Evolutionary conservation across 2,797 vertebrate genomes (phyloP), one percentile per base, ranked within the genome.

Genomic region (Bryconaethiops microstoma): DNA sequence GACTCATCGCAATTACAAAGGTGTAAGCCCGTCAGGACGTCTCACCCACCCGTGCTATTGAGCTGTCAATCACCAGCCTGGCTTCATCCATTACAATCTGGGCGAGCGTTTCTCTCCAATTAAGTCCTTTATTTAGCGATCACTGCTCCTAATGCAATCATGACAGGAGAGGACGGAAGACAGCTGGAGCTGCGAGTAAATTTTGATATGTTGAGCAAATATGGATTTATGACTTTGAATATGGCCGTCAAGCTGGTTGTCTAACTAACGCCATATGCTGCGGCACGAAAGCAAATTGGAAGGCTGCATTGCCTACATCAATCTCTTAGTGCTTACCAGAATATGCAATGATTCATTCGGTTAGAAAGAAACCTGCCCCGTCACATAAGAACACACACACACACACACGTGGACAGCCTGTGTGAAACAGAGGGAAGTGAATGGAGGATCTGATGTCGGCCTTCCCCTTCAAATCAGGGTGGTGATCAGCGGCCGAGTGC

Each of bases 151-250:
- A 67, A 82, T 42, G 48, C 52, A 83, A 63, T 39, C 64, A 52
- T 60, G 55, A 39, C 48, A 65, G 64, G 69, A 65, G 48, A 45
- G 67, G 79, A 71, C 52, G 10, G 78, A 50, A 86, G 80, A 74
- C 77, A 79, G 78, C 70, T 86, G 74, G 62, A 72, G 75, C 77
- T 72, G 52, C 54, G 63, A 82, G 79, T 62, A 63, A 72, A 77
- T 78, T 63, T 83, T 83, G 73, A 78, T 71, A 80, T 86, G 80
- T 84, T 54, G 54, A 76, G 39, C 71, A 68, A 76, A 67, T 29
- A 81, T 77, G 84, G 80, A 90, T 88, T 86, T 83, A 90, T 83
- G 25, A 72, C 84, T 88, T 86, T 85, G 87, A 83, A 85, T 84
- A 60, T 67, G 82, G 83, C 76, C 52, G 64, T 79, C 79, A 88